Evolutionary conservation across 2,888 invertebrate genomes (phyloP), one percentile per base, ranked within the genome.

Genomic region (Alcis repandata): DNA sequence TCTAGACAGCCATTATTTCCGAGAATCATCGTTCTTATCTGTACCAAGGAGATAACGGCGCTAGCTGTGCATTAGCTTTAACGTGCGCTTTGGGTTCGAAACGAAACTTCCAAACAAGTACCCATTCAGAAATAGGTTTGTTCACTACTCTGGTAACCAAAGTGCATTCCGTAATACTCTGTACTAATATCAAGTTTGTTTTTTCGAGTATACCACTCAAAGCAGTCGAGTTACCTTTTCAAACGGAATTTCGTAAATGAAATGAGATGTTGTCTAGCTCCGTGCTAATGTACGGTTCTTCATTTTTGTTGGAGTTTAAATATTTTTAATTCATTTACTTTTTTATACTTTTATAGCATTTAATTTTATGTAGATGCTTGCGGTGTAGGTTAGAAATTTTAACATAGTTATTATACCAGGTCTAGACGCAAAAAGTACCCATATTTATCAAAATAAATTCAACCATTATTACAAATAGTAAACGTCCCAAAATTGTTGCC

Each of bases 401-500:
- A n/a, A 32, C 33, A 45, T 13, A 32, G 11, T 15, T n/a, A 22
- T 27, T n/a, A n/a, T n/a, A 43, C 7, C 6, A 53, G 46, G 46
- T 41, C 52, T 56, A 59, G 60, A 52, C 49, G 10, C 38, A 57
- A 59, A 41, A 40, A 49, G 15, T 41, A 22, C n/a, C 51, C 10
- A 11, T 43, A 56, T 64, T 56, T 43, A 54, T 27, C 54, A 49
- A 41, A 49, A 49, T 54, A 54, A 59, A 49, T 41, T 22, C 38
- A 20, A 17, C 51, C 60, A 61, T 66, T 61, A 57, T 46, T 13
- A 20, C 52, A 40, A 60, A 60, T 51, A 66, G 60, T 60, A 57
- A 63, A 66, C 41, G 60, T 61, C 57, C 40, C 71, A 68, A 70
- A 67, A 69, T 72, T 63, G 67, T 70, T 79, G 78, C 79, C 79